Evolutionary conservation across 2,113 vertebrate genomes (phyloP), one percentile per base, ranked within the genome.

Genomic region (Hippocampus barbouri): DNA sequence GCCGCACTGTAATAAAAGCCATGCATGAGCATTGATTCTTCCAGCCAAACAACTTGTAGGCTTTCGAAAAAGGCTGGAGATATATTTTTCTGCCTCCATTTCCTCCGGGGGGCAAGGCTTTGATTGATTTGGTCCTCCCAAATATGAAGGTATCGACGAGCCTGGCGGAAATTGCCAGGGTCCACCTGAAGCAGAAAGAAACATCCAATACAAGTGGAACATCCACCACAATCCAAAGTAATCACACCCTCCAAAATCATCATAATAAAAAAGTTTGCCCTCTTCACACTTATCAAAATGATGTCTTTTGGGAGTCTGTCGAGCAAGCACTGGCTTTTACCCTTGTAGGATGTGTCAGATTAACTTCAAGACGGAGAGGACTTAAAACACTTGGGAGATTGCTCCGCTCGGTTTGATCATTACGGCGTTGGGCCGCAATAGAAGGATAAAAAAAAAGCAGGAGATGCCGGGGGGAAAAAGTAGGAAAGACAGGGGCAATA

Each of bases 341-440:
- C 81, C 77, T 38, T 81, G 85, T 78, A 77, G 86, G 87, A 89
- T 88, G 79, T 89, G 89, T 90, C 90, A 89, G 88, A 89, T 91
- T 90, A 91, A 89, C 89, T 89, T 86, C 87, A 89, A 84, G 69
- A 84, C 69, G 69, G 81, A 76, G 83, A 83, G 86, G 89, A 89
- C 89, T 89, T 85, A 71, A 47, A 72, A 89, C 84, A 88, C 87
- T 85, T 70, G 71, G 68, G 87, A 87, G 85, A 86, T 84, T 81
- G 83, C 82, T 77, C 68, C 67, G 78, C 86, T 88, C 74, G 81
- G 81, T 86, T 86, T 86, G 86, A 90, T 90, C 90, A 87, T 88
- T 89, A 86, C 73, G 69, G 20, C 77, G 73, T 59, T 49, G 51
- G 34, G 41, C 23, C 65, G 60, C 47, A 61, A 23, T 16, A 15